Base-by-base conservation (phyloP, 2,888 invertebrate species). In the Stenichneumon culpator region DNA sequence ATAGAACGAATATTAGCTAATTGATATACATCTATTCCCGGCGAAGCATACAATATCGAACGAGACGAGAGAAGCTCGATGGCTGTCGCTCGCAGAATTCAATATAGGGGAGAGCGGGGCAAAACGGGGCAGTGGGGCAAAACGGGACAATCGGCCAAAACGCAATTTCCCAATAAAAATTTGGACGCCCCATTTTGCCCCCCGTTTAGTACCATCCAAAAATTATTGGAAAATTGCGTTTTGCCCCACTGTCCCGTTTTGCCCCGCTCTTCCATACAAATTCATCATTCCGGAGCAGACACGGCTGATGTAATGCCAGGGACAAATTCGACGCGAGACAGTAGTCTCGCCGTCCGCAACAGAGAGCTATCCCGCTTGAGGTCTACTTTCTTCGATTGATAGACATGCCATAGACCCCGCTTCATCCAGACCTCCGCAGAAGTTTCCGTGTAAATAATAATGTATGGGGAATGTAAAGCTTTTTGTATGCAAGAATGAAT, bases 241-340 rank as follows among this genome's bases (percentile, higher is more conserved):
- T n/a, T n/a, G n/a, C n/a, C n/a, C n/a, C n/a, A n/a, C n/a, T n/a
- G n/a, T n/a, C n/a, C n/a, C n/a, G n/a, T n/a, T n/a, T n/a, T n/a
- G n/a, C n/a, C n/a, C n/a, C n/a, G n/a, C n/a, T n/a, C n/a, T n/a
- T n/a, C n/a, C n/a, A n/a, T 39, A 22, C 3, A 39, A 25, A 39
- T 54, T 39, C 22, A 36, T n/a, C 36, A 25, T 73, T n/a, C 25
- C 36, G 25, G 7, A 19, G 44, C 52, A 11, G 39, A 60, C 44
- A 19, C 28, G 63, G 19, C 74, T 50, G 47, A 63, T 63, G 63
- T 63, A 47, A 75, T 65, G 7, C 14, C 22, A 2, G 32, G 28
- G 19, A 50, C 50, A 28, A 32, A 75, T 19, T 39, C 25, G 44
- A 19, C 14, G 11, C n/a, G 19, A 19, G 14, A 36, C 57, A 63